These are phyloP conservation scores for Neosilurus mollespiculum DNA, from an alignment of 2,797 vertebrate species.

Conservation along the genomic window DNA sequence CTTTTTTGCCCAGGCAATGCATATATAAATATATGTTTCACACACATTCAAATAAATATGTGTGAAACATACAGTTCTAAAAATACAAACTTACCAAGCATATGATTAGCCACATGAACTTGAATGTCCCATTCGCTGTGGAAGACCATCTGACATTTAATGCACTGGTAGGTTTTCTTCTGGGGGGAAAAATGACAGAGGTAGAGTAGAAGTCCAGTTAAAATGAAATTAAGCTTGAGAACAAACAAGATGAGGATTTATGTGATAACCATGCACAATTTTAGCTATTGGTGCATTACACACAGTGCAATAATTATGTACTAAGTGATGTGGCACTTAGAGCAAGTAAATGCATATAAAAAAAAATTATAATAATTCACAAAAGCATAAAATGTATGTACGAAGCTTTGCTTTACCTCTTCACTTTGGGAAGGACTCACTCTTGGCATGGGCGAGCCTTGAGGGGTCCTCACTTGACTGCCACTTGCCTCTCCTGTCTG, in stretches of 20 bases:
- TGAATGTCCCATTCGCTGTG: conserved; percentile 99
- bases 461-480: conserved; percentile 89
- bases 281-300: not conserved
- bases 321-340: not conserved
- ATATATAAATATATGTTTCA: too few species aligned
- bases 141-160: conserved; percentile 99
- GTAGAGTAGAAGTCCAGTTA: too few species aligned
- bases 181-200: conserved; percentile 61
- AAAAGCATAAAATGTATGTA: not conserved
- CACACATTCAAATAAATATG: conserved; percentile 14
- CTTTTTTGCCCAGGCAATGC: too few species aligned
- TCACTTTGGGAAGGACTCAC: conserved; percentile 96
- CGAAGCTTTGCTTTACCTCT: conserved; percentile 80
- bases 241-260: not conserved
- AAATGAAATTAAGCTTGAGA: not conserved
- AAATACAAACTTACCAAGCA: conserved; percentile 89
- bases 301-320: not conserved
- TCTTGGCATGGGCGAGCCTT: conserved; percentile 96
- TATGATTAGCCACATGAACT: conserved; percentile 99
- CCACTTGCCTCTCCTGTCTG: conserved; percentile 84
- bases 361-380: not conserved
- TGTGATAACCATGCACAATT: not conserved
- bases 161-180: conserved; percentile 99
- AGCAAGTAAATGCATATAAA: not conserved
- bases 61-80: not conserved